Base-by-base conservation (phyloP, 1,140 invertebrate genomes). In the Maconellicoccus hirsutus region DNA sequence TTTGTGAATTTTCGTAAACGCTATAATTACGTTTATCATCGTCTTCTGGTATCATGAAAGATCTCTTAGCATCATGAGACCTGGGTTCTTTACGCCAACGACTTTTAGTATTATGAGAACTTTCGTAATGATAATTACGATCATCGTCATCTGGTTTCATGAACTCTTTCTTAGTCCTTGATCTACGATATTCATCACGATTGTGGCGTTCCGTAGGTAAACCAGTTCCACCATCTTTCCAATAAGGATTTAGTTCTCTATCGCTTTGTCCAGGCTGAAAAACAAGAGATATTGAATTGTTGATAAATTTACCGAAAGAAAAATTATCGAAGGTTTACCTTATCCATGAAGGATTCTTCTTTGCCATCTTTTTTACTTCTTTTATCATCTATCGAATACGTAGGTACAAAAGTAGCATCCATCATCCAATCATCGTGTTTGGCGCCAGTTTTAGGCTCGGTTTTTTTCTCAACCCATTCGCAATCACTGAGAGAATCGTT, bases 181-280 rank as follows among this genome's bases (percentile, higher is more conserved):
- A n/a, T n/a, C 29, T 33, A 33, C 6, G 16, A 52, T 52, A 16
- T 12, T 8, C n/a, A 52, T 16, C n/a, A 16, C 16, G 42, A 52
- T 16, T 14, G n/a, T 16, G 42, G 6, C 6, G n/a, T 75, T 70
- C 74, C 63, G 72, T 75, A 25, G 90, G 93, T 70, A 96, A 78
- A 16, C 93, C 93, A 63, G 82, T 86, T 12, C 93, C 93, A 71
- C 90, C 91, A 80, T 89, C 82, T 83, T 92, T 93, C 92, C 93
- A 96, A 78, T 94, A 92, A 0, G 92, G 93, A 84, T 98, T 98
- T 63, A 95, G 80, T 82, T 97, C 94, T 76, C 85, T 82, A 1
- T 77, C 78, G 77, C 87, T 88, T 73, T 87, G 87, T 1, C 87
- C 86, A 42, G 88, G 87, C 83, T 92, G 59, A n/a, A 70, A 33